Conservation (phyloP, 2,113 vertebrate genomes). For the Rostratula benghalensis region DNA sequence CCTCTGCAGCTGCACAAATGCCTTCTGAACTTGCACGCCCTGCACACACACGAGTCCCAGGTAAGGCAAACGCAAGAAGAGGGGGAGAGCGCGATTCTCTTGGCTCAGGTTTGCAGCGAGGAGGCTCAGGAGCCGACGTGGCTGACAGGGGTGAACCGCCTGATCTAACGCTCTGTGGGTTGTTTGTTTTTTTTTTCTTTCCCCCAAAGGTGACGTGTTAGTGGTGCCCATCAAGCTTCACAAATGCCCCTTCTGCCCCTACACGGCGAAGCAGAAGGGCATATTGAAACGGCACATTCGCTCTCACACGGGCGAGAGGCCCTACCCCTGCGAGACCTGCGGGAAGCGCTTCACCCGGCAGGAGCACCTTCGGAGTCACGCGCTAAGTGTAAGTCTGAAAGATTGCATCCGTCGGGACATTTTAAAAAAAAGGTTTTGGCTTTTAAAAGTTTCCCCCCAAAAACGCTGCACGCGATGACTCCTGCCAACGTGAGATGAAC, state of each 20-base stretch:
- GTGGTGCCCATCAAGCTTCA: conserved; percentile 94
- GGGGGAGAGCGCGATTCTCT: fast-evolving
- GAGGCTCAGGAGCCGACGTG: fast-evolving
- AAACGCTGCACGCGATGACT: fast-evolving
- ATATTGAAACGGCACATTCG: conserved; percentile 96
- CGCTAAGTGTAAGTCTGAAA: conserved; percentile 85
- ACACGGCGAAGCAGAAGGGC: conserved; percentile 96
- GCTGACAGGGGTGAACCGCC: fast-evolving
- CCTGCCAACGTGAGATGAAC: not conserved
- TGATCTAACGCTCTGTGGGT: fast-evolving
- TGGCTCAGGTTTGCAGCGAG: fast-evolving
- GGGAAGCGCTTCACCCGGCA: conserved; percentile 95
- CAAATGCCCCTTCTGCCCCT: conserved; percentile 96
- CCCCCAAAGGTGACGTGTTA: conserved; percentile 83
- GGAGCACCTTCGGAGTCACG: conserved; percentile 94
- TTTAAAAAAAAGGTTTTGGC: no score
- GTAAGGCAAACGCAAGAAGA: not conserved
- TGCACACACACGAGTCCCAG: not conserved
- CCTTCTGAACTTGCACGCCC: fast-evolving
- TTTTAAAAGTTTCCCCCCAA: not conserved
- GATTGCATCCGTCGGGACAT: no score
- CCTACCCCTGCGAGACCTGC: conserved; percentile 93
- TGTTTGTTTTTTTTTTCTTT: not conserved
- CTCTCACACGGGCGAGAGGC: conserved; percentile 94
- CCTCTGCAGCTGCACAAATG: not conserved